Evolutionary conservation across 2,888 invertebrate genomes (phyloP).

Genomic region (Eupithecia pulchellata): DNA sequence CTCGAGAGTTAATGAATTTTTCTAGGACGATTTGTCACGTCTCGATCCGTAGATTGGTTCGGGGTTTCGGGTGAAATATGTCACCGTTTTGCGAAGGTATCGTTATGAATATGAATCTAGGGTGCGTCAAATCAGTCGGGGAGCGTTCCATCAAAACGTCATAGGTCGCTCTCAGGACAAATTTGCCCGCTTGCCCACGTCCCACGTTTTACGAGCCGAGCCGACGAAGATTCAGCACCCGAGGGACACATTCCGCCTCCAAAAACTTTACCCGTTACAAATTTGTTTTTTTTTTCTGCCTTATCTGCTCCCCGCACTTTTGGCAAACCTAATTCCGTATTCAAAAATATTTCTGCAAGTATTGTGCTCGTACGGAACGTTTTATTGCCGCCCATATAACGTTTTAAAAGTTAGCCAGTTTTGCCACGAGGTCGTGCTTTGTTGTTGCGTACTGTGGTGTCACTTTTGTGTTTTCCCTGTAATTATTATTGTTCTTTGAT

Average conservation of each 20-base stretch:
- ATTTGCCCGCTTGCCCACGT: slow-evolving; percentile 85
- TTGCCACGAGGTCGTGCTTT: slow-evolving; percentile 69
- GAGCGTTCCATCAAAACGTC: slow-evolving; percentile 85
- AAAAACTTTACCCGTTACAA: slow-evolving; percentile 86
- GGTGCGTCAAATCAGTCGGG: slow-evolving; percentile 79
- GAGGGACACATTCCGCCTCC: slow-evolving; percentile 84
- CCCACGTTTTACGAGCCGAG: slow-evolving; percentile 84
- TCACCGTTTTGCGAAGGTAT: slow-evolving; percentile 67
- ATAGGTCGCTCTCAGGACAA: slow-evolving; percentile 84
- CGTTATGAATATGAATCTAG: slow-evolving; percentile 84
- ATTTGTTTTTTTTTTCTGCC: slow-evolving; percentile 85
- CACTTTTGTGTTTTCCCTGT: slow-evolving; percentile 66
- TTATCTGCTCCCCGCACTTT: slow-evolving; percentile 84
- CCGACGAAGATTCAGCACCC: slow-evolving; percentile 86
- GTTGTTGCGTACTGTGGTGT: slow-evolving; percentile 58
- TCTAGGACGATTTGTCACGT: slow-evolving; percentile 56
- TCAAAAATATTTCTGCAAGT: slow-evolving; percentile 86
- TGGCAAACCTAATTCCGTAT: slow-evolving; percentile 85
- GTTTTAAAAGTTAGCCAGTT: slow-evolving; percentile 84
- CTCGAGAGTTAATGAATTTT: slow-evolving; percentile 57
- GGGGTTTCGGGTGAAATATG: slow-evolving; percentile 65
- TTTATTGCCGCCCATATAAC: slow-evolving; percentile 84
- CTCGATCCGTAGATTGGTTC: slow-evolving; percentile 58
- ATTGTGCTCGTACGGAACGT: slow-evolving; percentile 83
- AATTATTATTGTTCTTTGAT: slow-evolving; percentile 80